Conservation (phyloP, 1,140 invertebrate genomes). For the Drosophila busckii region DNA sequence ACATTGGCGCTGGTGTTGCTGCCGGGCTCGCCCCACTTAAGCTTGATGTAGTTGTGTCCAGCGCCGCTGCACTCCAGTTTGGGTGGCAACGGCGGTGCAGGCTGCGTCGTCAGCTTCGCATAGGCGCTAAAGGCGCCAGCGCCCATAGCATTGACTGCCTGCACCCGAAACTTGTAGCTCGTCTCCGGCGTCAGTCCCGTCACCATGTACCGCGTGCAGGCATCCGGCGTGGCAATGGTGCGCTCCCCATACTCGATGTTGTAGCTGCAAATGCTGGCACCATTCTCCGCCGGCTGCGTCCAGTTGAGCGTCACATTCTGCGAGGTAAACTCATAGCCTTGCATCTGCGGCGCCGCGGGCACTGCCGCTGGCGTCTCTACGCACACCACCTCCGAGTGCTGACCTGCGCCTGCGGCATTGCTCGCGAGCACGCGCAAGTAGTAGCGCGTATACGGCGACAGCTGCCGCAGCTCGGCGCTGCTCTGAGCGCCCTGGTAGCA, state of each 20-base stretch:
- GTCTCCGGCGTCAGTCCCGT: constrained; percentile 81
- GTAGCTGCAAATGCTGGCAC: constrained; percentile 86
- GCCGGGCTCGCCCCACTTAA: constrained; percentile 87
- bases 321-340: constrained; percentile 82
- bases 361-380: constrained; percentile 86
- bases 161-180: constrained; percentile 86
- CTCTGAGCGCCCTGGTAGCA: constrained; percentile 82
- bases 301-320: constrained; percentile 85
- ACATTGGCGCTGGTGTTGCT: constrained; percentile 43
- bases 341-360: constrained; percentile 84
- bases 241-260: constrained; percentile 86
- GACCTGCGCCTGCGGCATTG: constrained; percentile 87
- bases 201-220: constrained; percentile 80
- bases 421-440: constrained; percentile 88
- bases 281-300: constrained; percentile 86
- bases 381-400: constrained; percentile 84
- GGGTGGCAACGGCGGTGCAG: constrained; percentile 88
- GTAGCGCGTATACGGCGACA: constrained; percentile 88
- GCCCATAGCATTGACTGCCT: constrained; percentile 91
- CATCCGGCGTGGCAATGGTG: constrained; percentile 81
- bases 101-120: constrained; percentile 85
- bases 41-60: constrained; percentile 89
- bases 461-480: constrained; percentile 84
- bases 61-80: constrained; percentile 84
- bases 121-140: constrained; percentile 87